phyloP scores from a whole-genome alignment of 53 echinoderm and acorn worm species.

The Glandiceps talaboti region DNA sequence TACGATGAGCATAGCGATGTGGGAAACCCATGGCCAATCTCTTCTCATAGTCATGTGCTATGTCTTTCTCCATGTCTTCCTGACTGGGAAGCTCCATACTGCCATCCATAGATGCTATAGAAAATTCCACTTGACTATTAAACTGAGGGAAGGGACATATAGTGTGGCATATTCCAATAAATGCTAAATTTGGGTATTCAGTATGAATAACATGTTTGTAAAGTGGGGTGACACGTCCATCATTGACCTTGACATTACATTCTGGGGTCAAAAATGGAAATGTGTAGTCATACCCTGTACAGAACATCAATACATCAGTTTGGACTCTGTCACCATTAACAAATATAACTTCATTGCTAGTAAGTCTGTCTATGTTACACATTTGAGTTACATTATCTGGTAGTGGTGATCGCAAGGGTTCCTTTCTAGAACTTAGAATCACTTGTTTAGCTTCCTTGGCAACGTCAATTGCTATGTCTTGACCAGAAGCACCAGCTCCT shows the following conservation, averaged over 20 bases:
- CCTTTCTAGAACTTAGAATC: constrained; percentile 45
- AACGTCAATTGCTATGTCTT: constrained; percentile 55
- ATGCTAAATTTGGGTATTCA: constrained; percentile 43
- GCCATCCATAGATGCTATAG: constrained; percentile 44
- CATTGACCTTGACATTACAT: constrained; percentile 31
- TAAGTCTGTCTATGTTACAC: constrained; percentile 11
- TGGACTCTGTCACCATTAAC: constrained; percentile 25
- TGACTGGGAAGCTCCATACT: constrained; percentile 41
- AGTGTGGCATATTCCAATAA: constrained; percentile 46
- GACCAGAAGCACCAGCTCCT: constrained; percentile 63
- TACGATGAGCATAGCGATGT: constrained; percentile 36
- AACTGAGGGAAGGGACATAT: constrained; percentile 65
- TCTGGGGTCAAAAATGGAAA: constrained; percentile 67
- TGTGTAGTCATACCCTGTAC: constrained; percentile 66
- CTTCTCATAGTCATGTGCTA: constrained; percentile 25
- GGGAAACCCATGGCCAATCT: constrained; percentile 28
- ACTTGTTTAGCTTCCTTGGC: constrained; percentile 26
- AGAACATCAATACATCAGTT: constrained; percentile 55
- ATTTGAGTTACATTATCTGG: constrained; percentile 50
- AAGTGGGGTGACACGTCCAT: constrained; percentile 45
- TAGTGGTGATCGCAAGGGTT: constrained; percentile 15
- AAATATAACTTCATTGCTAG: constrained; percentile 20
- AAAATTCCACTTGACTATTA: constrained; percentile 34
- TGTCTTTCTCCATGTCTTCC: constrained; percentile 45
- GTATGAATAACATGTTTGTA: constrained; percentile 75